phyloP scores from a whole-genome alignment of 2,113 vertebrate species.

The Ceratotherium simum region DNA sequence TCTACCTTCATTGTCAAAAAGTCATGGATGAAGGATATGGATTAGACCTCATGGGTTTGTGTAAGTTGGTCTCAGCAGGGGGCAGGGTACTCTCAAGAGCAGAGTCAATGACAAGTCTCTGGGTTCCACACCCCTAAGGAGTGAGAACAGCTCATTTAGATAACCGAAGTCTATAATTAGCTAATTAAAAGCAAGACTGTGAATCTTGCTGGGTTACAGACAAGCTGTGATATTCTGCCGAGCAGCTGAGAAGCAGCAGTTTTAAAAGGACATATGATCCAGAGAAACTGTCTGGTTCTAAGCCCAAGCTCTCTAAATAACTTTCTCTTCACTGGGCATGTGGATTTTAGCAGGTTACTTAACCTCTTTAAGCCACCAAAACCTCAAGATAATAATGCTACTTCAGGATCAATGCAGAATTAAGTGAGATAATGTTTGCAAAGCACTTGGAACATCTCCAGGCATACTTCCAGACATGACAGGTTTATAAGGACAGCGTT shows the following conservation, averaged over 20 bases:
- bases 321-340: neutral
- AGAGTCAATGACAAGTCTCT: slow-evolving; percentile 27
- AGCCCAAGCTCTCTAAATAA: neutral
- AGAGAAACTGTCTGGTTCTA: neutral
- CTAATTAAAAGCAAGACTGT: slow-evolving; percentile 74
- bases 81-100: neutral
- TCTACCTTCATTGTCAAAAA: neutral
- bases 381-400: slow-evolving; percentile 46
- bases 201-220: slow-evolving; percentile 70
- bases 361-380: slow-evolving; percentile 55
- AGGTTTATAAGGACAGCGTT: slow-evolving; percentile 42
- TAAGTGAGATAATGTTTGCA: slow-evolving; percentile 59
- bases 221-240: slow-evolving; percentile 49
- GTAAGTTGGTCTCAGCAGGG: neutral
- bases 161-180: slow-evolving; percentile 69
- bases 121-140: slow-evolving; percentile 46
- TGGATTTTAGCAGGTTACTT: slow-evolving; percentile 65
- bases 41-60: neutral
- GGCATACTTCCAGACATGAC: slow-evolving; percentile 7
- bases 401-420: slow-evolving; percentile 51
- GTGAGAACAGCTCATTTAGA: slow-evolving; percentile 62
- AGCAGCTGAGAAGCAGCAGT: neutral
- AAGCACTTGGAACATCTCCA: slow-evolving; percentile 38
- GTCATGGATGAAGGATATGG: neutral
- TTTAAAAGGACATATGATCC: slow-evolving; percentile 29